Evolutionary conservation across 2,797 vertebrate species (phyloP).

Genomic region (Pseudomugil gertrudae): DNA sequence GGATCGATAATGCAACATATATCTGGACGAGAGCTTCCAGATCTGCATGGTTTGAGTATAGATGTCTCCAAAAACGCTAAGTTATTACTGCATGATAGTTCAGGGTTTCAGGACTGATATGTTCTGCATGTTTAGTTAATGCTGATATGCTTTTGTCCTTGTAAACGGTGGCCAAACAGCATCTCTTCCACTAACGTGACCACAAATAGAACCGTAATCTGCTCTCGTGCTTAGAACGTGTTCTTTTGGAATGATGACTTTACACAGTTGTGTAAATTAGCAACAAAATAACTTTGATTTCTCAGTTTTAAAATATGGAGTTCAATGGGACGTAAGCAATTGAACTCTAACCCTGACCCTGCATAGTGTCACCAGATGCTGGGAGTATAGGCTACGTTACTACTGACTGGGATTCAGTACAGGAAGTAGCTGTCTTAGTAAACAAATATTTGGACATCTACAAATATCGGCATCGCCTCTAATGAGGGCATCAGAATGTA

Average conservation of each 20-base stretch:
- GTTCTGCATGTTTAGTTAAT: neutral
- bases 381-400: neutral
- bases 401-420: neutral
- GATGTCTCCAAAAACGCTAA: neutral
- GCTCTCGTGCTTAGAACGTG: no score
- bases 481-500: neutral
- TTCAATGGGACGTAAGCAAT: neutral
- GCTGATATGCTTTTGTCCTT: no score
- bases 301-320: no score
- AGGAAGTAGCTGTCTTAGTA: neutral
- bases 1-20: neutral
- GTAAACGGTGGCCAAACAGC: no score
- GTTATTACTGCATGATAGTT: neutral
- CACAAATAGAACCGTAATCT: no score
- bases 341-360: neutral
- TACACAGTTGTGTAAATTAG: neutral
- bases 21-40: neutral
- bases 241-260: no score
- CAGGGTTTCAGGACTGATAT: neutral
- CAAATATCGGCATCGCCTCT: no score
- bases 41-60: neutral
- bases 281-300: neutral
- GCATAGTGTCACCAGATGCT: neutral
- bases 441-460: neutral
- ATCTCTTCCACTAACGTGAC: no score